Percentiles rank a stretch among this genome's conserved stretches.
Evolutionary conservation across 2,888 invertebrate genomes (phyloP).

Genomic region (Brachyptera putata): DNA sequence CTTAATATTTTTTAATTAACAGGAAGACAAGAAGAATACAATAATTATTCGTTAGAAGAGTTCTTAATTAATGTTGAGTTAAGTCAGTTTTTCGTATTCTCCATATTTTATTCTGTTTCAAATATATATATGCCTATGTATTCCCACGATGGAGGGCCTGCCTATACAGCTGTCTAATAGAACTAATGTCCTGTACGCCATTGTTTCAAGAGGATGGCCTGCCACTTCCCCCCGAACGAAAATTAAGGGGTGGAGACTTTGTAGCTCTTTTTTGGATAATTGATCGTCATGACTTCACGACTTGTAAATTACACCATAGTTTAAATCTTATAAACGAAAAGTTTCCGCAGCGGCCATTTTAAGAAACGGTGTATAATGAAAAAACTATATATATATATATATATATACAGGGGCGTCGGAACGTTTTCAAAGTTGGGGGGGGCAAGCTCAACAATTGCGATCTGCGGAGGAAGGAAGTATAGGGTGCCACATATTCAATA

Average conservation of each 20-base stretch:
- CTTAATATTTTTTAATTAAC: slow-evolving; percentile 18
- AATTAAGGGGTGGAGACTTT: slow-evolving; percentile 6
- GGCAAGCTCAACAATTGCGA: too few species aligned
- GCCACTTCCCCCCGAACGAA: background rate
- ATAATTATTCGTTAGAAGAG: slow-evolving; percentile 20
- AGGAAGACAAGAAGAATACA: slow-evolving; percentile 14
- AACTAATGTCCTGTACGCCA: too few species aligned
- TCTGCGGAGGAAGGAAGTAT: too few species aligned
- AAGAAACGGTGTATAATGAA: background rate
- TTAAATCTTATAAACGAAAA: background rate
- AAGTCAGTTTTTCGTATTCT: too few species aligned
- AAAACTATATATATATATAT: too few species aligned
- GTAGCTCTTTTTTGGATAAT: slow-evolving; percentile 3
- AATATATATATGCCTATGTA: background rate
- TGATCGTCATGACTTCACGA: slow-evolving; percentile 16
- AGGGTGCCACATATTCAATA: too few species aligned
- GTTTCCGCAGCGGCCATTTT: slow-evolving; percentile 2
- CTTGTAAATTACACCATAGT: slow-evolving; percentile 14
- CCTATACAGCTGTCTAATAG: too few species aligned
- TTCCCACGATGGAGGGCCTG: background rate
- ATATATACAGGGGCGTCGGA: too few species aligned
- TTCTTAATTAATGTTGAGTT: slow-evolving; percentile 13
- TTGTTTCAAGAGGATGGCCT: background rate
- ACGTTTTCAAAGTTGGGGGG: too few species aligned
- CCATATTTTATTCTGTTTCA: background rate